Percentiles rank a stretch among this genome's conserved stretches.
phyloP scores from a whole-genome alignment of 1,140 invertebrate genomes.

The Sitobion miscanthi region DNA sequence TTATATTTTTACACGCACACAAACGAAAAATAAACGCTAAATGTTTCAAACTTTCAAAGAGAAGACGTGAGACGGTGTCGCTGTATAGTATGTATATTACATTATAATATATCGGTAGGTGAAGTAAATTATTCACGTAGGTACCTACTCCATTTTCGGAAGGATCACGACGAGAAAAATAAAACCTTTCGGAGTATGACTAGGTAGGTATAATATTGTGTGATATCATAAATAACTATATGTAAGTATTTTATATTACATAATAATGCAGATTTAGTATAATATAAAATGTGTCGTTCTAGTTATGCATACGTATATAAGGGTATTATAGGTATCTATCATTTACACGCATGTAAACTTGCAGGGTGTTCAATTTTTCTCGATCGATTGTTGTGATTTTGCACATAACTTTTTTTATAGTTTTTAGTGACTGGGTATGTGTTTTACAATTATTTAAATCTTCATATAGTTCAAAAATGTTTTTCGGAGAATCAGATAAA shows the following conservation, averaged over 20 bases:
- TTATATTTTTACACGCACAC: neutral
- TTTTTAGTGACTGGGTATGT: no score
- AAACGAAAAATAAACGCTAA: neutral
- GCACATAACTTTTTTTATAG: neutral
- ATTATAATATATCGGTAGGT: neutral
- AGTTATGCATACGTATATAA: neutral
- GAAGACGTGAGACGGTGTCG: neutral
- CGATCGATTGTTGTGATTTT: neutral
- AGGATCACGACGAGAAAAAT: no score
- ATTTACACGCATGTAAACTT: neutral
- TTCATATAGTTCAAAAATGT: neutral
- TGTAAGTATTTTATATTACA: neutral
- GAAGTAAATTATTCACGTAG: neutral
- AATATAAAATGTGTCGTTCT: neutral
- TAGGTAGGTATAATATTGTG: neutral
- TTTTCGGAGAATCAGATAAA: neutral
- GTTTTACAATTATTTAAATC: no score
- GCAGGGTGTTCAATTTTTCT: neutral
- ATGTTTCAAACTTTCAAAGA: neutral
- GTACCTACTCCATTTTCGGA: neutral
- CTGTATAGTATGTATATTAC: neutral
- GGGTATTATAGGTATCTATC: no score
- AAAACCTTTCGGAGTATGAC: no score
- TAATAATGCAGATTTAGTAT: neutral
- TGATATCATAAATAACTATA: neutral